Evolutionary conservation across 2,888 invertebrate genomes (phyloP).

Genomic region (Phalera bucephala): DNA sequence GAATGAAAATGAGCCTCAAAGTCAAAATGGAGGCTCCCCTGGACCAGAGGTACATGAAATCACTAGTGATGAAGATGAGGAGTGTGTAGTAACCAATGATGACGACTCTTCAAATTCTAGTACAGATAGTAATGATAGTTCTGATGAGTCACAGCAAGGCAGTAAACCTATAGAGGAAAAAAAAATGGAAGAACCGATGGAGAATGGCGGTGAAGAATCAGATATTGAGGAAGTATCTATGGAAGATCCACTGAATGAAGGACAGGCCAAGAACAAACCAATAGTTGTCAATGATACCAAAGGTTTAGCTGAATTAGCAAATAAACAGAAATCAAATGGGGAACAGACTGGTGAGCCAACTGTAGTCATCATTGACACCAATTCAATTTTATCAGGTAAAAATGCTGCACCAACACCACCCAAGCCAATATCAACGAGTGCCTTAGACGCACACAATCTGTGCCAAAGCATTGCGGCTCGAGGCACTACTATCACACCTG

Average conservation of each 20-base stretch:
- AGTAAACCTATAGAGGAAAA: conserved; percentile 76
- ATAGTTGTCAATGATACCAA: conserved; percentile 90
- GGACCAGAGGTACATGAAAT: conserved; percentile 80
- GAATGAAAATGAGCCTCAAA: conserved; percentile 64
- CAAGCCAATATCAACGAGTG: conserved; percentile 46
- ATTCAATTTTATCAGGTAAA: conserved; percentile 83
- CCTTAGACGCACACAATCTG: conserved; percentile 63
- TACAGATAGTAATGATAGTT: conserved; percentile 80
- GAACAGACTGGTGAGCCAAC: conserved; percentile 88
- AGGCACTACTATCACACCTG: conserved; percentile 82
- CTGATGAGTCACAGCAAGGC: conserved; percentile 80
- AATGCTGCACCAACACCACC: conserved; percentile 38
- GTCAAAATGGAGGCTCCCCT: conserved; percentile 66
- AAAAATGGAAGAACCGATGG: conserved; percentile 76
- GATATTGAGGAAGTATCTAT: conserved; percentile 83
- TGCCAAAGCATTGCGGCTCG: conserved; percentile 76
- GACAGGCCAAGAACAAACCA: conserved; percentile 60
- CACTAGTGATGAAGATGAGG: conserved; percentile 83
- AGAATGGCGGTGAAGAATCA: conserved; percentile 71
- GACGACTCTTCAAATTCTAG: conserved; percentile 82
- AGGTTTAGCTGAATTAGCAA: conserved; percentile 86
- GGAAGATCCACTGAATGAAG: conserved; percentile 85
- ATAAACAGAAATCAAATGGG: conserved; percentile 76
- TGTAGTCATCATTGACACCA: conserved; percentile 93
- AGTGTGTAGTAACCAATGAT: conserved; percentile 78